A percentile compares a stretch with the other conserved stretches of the same genome.
phyloP scores from a whole-genome alignment of 2,888 invertebrate species.

The Scaeva pyrastri region DNA sequence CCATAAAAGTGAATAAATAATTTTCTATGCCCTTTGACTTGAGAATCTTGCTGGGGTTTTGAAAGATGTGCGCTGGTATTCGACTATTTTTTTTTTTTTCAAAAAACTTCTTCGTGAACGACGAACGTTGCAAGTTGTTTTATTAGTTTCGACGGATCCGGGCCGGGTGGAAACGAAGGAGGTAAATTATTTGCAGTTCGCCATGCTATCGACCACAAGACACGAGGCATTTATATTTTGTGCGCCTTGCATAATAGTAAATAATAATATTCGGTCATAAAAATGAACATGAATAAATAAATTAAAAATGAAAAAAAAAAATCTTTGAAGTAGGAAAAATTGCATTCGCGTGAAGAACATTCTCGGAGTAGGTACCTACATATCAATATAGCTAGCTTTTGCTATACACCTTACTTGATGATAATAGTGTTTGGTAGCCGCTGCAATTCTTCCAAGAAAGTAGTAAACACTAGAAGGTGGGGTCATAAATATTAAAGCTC shows the following conservation, averaged over 20 bases:
- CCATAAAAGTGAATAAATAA: slow-evolving; percentile 71
- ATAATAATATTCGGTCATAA: slow-evolving; percentile 70
- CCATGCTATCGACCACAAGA: slow-evolving; percentile 41
- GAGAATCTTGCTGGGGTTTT: slow-evolving; percentile 14
- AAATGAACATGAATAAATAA: slow-evolving; percentile 58
- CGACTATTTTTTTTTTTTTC: background rate
- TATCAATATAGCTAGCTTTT: background rate
- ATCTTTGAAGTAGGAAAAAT: slow-evolving; percentile 24
- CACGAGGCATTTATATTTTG: slow-evolving; percentile 37
- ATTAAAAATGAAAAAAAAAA: slow-evolving; percentile 21
- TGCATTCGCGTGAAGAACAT: slow-evolving; percentile 36
- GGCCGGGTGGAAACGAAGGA: slow-evolving; percentile 20
- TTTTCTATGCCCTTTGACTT: slow-evolving; percentile 73
- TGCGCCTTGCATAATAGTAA: slow-evolving; percentile 50
- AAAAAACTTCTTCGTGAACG: background rate
- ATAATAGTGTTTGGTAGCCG: slow-evolving; percentile 66
- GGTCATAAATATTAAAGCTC: slow-evolving; percentile 71
- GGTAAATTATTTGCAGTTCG: slow-evolving; percentile 57
- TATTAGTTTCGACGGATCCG: slow-evolving; percentile 20
- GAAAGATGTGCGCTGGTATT: slow-evolving; percentile 54
- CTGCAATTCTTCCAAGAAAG: slow-evolving; percentile 52
- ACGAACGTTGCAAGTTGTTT: background rate
- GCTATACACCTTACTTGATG: slow-evolving; percentile 11
- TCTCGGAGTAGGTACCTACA: background rate
- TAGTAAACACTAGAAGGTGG: slow-evolving; percentile 72